Evolutionary conservation across 2,797 vertebrate species (phyloP).

Genomic region (Lagodon rhomboides): DNA sequence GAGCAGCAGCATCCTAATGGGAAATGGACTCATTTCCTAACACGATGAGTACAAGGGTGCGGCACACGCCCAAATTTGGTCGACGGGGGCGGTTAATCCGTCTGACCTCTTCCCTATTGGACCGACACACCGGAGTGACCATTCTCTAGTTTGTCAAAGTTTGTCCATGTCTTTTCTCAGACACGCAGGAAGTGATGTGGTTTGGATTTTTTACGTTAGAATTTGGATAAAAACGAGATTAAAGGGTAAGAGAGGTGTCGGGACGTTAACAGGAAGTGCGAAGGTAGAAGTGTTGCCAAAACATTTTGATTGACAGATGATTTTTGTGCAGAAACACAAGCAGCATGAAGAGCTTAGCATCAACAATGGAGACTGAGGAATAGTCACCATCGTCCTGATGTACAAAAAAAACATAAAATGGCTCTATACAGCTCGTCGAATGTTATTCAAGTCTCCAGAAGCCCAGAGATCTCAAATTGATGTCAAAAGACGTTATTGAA

Average conservation of each 20-base stretch:
- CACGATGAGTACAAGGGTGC: slow-evolving; percentile 70
- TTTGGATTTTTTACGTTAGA: neutral
- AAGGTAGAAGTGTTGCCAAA: neutral
- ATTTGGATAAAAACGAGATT: neutral
- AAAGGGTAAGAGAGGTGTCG: neutral
- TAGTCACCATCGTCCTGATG: no score
- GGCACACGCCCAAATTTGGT: slow-evolving; percentile 74
- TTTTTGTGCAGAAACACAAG: neutral
- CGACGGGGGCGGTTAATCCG: slow-evolving; percentile 63
- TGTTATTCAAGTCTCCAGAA: no score
- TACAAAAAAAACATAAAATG: no score
- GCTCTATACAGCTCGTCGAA: no score
- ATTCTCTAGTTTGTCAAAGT: slow-evolving; percentile 39
- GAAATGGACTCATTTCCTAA: slow-evolving; percentile 81
- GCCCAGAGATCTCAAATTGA: no score
- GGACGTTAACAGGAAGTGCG: neutral
- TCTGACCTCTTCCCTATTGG: slow-evolving; percentile 51
- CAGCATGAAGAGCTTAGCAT: no score
- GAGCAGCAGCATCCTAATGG: slow-evolving; percentile 78
- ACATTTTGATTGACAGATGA: slow-evolving; percentile 4
- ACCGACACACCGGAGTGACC: slow-evolving; percentile 5
- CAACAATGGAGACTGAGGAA: no score
- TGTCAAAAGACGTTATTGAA: no score
- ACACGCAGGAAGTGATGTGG: neutral
- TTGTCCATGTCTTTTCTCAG: slow-evolving; percentile 8